Conservation (phyloP, 2,113 vertebrate genomes). For the Thunnus maccoyii region DNA sequence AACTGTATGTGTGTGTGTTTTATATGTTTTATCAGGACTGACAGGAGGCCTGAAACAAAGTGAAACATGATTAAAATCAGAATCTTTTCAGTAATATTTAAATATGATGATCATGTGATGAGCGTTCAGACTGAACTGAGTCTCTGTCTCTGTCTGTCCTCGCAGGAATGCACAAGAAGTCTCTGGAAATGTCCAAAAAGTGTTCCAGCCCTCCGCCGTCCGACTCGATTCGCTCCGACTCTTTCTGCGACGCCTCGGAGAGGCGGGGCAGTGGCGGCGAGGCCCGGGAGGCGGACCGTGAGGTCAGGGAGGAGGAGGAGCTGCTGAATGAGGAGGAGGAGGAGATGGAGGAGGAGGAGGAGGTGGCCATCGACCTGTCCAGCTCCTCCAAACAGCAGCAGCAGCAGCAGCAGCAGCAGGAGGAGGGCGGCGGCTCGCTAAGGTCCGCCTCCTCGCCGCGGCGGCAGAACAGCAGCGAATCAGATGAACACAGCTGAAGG, state of each 20-base stretch:
- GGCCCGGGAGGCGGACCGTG: constrained; percentile 29
- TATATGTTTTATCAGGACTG: no score
- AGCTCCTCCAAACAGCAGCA: constrained; percentile 90
- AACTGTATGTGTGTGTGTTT: no score
- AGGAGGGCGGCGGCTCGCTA: constrained; percentile 49
- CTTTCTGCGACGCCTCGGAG: constrained; percentile 66
- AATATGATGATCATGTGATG: no score
- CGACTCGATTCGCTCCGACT: constrained; percentile 77
- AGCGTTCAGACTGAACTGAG: constrained; percentile 27
- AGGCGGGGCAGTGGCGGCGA: constrained; percentile 49
- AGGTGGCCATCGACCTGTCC: constrained; percentile 93
- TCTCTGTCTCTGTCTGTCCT: constrained; percentile 37
- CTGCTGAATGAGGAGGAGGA: constrained; percentile 45
- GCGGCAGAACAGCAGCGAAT: constrained; percentile 58
- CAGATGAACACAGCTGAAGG: constrained; percentile 79
- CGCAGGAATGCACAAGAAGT: constrained; percentile 98
- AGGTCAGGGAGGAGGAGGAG: constrained; percentile 35
- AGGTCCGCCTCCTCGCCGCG: constrained; percentile 49
- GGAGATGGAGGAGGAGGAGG: constrained; percentile 74
- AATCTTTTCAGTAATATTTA: no score
- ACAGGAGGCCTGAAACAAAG: no score
- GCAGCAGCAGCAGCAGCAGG: constrained; percentile 63
- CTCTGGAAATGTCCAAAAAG: constrained; percentile 88
- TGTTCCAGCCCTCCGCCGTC: constrained; percentile 80
- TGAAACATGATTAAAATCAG: no score